Evolutionary conservation across 2,888 invertebrate genomes (phyloP).

Genomic region (Cabera pusaria): DNA sequence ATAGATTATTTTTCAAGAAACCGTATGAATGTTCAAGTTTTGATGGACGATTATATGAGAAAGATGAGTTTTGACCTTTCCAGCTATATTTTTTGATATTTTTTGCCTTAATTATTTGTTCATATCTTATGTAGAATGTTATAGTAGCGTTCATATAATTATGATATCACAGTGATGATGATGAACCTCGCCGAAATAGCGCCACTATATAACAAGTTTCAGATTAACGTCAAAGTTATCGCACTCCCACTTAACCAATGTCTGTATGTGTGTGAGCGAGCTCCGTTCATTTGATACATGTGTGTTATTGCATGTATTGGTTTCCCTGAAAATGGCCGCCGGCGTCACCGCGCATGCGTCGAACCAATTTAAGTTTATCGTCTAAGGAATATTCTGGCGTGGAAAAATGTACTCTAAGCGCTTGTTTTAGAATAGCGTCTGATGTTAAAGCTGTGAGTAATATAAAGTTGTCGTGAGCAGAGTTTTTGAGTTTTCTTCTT

Average conservation of each 20-base stretch:
- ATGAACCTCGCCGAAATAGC: too few relatives aligned
- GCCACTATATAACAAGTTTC: neutral
- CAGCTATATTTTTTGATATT: slow-evolving; percentile 14
- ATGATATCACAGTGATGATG: too few relatives aligned
- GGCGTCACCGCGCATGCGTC: slow-evolving; percentile 58
- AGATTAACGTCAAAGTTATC: neutral
- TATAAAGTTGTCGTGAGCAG: slow-evolving; percentile 39
- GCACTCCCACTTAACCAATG: slow-evolving; percentile 1
- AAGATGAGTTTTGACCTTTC: slow-evolving; percentile 10
- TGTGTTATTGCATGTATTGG: slow-evolving; percentile 45
- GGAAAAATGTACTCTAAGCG: too few relatives aligned
- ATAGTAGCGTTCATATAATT: too few relatives aligned
- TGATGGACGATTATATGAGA: slow-evolving; percentile 17
- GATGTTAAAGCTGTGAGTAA: neutral
- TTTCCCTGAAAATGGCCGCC: slow-evolving; percentile 77
- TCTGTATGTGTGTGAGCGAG: slow-evolving; percentile 16
- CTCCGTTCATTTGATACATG: slow-evolving; percentile 24
- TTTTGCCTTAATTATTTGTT: slow-evolving; percentile 16
- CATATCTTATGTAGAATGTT: slow-evolving; percentile 8
- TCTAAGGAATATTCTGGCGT: slow-evolving; percentile 2
- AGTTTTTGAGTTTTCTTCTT: slow-evolving; percentile 74
- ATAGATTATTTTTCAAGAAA: slow-evolving; percentile 21
- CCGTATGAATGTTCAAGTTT: slow-evolving; percentile 24
- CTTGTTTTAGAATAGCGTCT: slow-evolving; percentile 2
- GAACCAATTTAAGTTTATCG: slow-evolving; percentile 11